A percentile compares a stretch with the other conserved stretches of the same genome.
phyloP scores from a whole-genome alignment of 2,113 vertebrate genomes.

The Bostrychus sinensis region DNA sequence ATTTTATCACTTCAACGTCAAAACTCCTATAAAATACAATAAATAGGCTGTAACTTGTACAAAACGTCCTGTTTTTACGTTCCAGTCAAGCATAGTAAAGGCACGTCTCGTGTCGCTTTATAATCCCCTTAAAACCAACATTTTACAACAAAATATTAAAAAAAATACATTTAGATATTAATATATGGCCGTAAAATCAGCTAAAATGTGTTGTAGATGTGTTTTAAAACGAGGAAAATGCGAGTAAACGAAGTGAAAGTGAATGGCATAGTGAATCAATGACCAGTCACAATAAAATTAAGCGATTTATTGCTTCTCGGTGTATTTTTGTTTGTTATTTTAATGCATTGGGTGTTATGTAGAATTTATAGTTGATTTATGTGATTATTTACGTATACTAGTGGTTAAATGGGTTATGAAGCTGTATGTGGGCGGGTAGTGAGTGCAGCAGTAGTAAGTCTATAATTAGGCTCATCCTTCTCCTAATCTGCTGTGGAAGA shows the following conservation, averaged over 20 bases:
- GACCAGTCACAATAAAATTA: too few species aligned
- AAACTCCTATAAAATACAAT: background rate
- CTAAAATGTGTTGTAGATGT: background rate
- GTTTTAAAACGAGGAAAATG: background rate
- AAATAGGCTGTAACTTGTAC: background rate
- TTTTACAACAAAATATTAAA: background rate
- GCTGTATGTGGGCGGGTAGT: background rate
- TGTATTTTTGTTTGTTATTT: background rate
- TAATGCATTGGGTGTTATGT: background rate
- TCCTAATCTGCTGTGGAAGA: constrained; percentile 40
- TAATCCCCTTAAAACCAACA: background rate
- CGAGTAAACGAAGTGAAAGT: constrained; percentile 1
- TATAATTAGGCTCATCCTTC: constrained; percentile 42
- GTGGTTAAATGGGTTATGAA: background rate
- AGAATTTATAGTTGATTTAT: too few species aligned
- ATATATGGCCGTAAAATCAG: background rate
- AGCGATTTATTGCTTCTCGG: too few species aligned
- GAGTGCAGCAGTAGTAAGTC: constrained; percentile 20
- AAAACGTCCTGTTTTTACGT: background rate
- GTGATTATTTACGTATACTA: background rate
- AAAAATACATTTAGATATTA: too few species aligned
- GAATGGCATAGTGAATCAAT: background rate
- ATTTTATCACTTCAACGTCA: background rate
- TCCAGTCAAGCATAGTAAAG: background rate
- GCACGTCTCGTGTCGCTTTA: background rate